Evolutionary conservation across 2,113 vertebrate genomes (phyloP).

Genomic region (Cyanoramphus novaezelandiae): DNA sequence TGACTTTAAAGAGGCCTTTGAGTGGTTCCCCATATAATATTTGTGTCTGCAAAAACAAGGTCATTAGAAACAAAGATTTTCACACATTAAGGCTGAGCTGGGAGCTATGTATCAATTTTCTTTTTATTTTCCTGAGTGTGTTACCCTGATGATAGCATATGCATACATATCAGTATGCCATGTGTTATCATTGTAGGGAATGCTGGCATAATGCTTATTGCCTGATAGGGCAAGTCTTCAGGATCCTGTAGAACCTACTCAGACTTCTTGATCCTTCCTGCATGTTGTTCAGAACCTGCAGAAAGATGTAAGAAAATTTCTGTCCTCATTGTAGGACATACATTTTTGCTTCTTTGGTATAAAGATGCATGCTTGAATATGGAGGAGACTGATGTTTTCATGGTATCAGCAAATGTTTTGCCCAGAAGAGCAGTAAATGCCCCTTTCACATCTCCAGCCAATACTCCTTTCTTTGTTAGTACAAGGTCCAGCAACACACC

Average conservation of each 20-base stretch:
- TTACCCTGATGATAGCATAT: no score
- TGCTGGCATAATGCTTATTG: not conserved
- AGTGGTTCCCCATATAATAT: not conserved
- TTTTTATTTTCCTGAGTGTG: not conserved
- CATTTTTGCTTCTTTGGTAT: not conserved
- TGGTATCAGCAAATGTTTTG: not conserved
- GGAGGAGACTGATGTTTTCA: not conserved
- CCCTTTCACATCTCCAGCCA: no score
- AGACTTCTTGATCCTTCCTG: not conserved
- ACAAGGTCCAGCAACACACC: no score
- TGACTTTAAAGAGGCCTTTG: not conserved
- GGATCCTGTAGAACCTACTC: not conserved
- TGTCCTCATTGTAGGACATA: not conserved
- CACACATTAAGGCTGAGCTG: not conserved
- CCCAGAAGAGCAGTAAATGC: not conserved
- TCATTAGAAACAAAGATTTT: conserved; percentile 4
- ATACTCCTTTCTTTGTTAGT: no score
- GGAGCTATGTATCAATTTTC: not conserved
- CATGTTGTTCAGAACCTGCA: not conserved
- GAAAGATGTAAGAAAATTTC: not conserved
- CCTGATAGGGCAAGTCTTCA: not conserved
- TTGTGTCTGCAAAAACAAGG: not conserved
- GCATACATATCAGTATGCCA: not conserved
- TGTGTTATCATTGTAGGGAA: not conserved
- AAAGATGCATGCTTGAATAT: not conserved